Conservation (phyloP, 1,140 invertebrate genomes). For the Chlorops oryzae region DNA sequence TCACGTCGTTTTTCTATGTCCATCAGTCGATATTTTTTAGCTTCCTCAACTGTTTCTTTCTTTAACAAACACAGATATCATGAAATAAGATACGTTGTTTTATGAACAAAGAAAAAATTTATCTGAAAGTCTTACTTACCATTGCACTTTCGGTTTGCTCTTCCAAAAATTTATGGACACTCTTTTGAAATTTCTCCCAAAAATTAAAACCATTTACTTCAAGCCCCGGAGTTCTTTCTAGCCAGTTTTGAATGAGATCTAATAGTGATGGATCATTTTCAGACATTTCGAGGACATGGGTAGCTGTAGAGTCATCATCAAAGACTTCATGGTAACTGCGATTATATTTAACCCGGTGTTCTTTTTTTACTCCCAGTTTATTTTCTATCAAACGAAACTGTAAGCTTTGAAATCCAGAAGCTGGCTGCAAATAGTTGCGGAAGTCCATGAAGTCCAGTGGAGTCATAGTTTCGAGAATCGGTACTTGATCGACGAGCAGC, state of each 20-base stretch:
- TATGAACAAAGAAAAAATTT: not conserved
- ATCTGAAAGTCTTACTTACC: constrained; percentile 5
- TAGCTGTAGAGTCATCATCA: constrained; percentile 65
- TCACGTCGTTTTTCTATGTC: constrained; percentile 74
- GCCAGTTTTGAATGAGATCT: constrained; percentile 82
- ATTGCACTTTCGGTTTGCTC: constrained; percentile 54
- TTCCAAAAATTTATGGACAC: constrained; percentile 68
- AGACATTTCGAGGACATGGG: constrained; percentile 67
- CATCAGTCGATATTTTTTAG: constrained; percentile 56
- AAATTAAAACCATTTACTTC: constrained; percentile 82
- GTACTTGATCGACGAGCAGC: constrained; percentile 93
- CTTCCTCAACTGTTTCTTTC: constrained; percentile 57
- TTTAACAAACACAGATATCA: constrained; percentile 23
- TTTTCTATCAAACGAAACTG: constrained; percentile 96
- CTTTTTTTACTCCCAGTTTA: constrained; percentile 86
- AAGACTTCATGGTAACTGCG: constrained; percentile 87
- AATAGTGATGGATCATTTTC: constrained; percentile 79
- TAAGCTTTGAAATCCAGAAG: constrained; percentile 95
- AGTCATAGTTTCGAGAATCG: constrained; percentile 97
- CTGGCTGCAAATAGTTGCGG: constrained; percentile 81
- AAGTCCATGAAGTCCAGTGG: constrained; percentile 97
- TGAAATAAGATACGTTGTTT: not conserved
- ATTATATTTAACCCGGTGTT: constrained; percentile 87
- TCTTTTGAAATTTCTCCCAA: constrained; percentile 81
- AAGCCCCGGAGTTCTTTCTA: constrained; percentile 89